These are phyloP conservation scores for Calycopis cecrops DNA, from an alignment of 1,140 invertebrate genomes.

Conservation along the genomic window DNA sequence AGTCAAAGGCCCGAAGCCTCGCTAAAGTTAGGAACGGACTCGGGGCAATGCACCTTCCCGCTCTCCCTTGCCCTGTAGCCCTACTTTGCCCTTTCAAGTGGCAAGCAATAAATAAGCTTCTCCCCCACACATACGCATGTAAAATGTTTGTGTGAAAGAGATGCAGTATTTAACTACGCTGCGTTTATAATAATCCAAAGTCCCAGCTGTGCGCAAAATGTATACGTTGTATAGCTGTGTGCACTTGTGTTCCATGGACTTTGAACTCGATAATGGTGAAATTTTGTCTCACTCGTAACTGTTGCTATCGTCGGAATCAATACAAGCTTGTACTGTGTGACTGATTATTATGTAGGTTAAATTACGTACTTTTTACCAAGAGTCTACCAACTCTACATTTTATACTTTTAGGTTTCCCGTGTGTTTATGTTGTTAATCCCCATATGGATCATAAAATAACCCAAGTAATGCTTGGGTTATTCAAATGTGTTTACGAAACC, in stretches of 20 bases:
- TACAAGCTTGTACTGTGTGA: conserved; percentile 33
- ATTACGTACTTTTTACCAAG: too few species aligned
- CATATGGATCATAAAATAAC: not conserved
- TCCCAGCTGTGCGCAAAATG: conserved; percentile 54
- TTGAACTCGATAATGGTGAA: conserved; percentile 67
- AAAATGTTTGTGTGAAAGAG: conserved; percentile 50
- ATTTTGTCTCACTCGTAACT: conserved; percentile 43
- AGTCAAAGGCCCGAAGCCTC: conserved; percentile 61
- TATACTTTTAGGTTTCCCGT: not conserved
- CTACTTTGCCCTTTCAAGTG: conserved; percentile 60
- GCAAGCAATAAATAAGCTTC: conserved; percentile 43
- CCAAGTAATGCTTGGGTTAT: not conserved
- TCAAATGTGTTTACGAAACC: not conserved
- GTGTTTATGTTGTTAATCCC: not conserved
- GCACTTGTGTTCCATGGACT: conserved; percentile 60
- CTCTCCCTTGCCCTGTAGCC: conserved; percentile 71
- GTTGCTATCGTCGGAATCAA: conserved; percentile 53
- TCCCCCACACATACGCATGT: conserved; percentile 39
- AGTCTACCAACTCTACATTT: too few species aligned
- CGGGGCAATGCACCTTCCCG: conserved; percentile 68
- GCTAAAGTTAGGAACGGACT: conserved; percentile 48
- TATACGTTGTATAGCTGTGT: conserved; percentile 37
- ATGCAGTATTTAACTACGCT: conserved; percentile 47
- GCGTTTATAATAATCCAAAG: conserved; percentile 48
- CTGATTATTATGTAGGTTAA: not conserved